Evolutionary conservation across 1,140 invertebrate species (phyloP).

Genomic region (Drosophila prosaltans): DNA sequence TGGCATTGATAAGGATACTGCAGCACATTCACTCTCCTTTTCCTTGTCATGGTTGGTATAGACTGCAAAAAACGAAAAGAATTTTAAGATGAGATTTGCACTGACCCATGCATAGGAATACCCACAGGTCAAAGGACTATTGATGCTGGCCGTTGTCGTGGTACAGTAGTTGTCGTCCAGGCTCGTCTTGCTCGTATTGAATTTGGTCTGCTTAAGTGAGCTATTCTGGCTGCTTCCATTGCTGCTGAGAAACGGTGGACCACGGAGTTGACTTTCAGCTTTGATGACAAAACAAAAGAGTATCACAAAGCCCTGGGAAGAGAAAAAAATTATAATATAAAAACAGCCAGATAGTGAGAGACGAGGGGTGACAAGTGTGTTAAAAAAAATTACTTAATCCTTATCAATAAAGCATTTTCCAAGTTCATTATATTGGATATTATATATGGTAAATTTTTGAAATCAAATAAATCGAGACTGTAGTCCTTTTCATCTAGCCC

Average conservation of each 20-base stretch:
- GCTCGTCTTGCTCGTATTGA: constrained; percentile 74
- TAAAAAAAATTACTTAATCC: too few species aligned
- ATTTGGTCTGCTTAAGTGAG: constrained; percentile 72
- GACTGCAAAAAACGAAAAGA: constrained; percentile 56
- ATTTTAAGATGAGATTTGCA: constrained; percentile 1
- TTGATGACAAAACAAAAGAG: constrained; percentile 84
- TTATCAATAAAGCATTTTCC: constrained; percentile 19
- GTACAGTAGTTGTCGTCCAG: constrained; percentile 83
- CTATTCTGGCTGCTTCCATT: constrained; percentile 63
- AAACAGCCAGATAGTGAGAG: too few species aligned
- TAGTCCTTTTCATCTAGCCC: too few species aligned
- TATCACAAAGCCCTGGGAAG: constrained; percentile 83
- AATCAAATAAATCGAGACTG: too few species aligned
- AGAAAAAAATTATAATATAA: constrained; percentile 20
- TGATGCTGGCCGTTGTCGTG: constrained; percentile 81
- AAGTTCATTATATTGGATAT: too few species aligned
- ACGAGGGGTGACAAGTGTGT: too few species aligned
- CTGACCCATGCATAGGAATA: constrained; percentile 24
- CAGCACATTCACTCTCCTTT: constrained; percentile 73
- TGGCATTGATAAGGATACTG: constrained; percentile 49
- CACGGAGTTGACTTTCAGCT: constrained; percentile 81
- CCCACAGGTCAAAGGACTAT: constrained; percentile 84
- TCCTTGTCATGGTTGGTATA: constrained; percentile 82
- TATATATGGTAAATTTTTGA: too few species aligned
- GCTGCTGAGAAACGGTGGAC: constrained; percentile 63